These are phyloP conservation scores for Catharus fuscescens DNA, from an alignment of 2,113 vertebrate genomes.

Conservation along the genomic window DNA sequence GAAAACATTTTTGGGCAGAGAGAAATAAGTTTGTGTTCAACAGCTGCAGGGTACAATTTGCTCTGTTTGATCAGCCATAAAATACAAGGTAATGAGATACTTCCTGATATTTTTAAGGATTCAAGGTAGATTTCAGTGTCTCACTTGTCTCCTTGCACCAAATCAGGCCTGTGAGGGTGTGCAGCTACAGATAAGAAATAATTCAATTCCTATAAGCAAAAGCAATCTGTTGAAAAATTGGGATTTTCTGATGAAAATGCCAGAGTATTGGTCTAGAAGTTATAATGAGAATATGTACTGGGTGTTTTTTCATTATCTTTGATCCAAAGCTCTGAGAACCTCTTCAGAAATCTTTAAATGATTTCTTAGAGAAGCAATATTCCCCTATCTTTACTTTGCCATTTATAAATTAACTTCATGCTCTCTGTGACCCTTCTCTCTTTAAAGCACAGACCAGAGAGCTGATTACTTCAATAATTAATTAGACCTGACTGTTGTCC, in stretches of 20 bases:
- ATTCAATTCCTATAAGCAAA: not conserved
- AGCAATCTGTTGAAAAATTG: not conserved
- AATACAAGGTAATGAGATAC: not conserved
- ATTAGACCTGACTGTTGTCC: not conserved
- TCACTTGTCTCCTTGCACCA: not conserved
- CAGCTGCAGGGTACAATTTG: fast-evolving
- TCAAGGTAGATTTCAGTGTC: not conserved
- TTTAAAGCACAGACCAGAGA: not conserved
- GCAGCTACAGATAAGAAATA: not conserved
- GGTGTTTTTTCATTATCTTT: not conserved
- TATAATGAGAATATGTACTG: not conserved
- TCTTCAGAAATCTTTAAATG: not conserved
- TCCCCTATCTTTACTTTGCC: not conserved
- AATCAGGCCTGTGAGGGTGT: not conserved
- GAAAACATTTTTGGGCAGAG: not conserved
- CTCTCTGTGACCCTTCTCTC: not conserved
- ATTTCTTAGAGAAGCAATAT: not conserved
- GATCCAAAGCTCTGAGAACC: not conserved
- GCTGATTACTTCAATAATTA: not conserved
- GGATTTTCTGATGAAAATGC: not conserved
- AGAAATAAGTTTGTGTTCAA: not conserved
- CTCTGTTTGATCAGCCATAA: not conserved
- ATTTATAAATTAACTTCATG: not conserved
- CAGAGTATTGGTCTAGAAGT: not conserved
- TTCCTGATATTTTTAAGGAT: not conserved